phyloP scores from a whole-genome alignment of 2,888 invertebrate species.

The Pyrrhosoma nymphula region DNA sequence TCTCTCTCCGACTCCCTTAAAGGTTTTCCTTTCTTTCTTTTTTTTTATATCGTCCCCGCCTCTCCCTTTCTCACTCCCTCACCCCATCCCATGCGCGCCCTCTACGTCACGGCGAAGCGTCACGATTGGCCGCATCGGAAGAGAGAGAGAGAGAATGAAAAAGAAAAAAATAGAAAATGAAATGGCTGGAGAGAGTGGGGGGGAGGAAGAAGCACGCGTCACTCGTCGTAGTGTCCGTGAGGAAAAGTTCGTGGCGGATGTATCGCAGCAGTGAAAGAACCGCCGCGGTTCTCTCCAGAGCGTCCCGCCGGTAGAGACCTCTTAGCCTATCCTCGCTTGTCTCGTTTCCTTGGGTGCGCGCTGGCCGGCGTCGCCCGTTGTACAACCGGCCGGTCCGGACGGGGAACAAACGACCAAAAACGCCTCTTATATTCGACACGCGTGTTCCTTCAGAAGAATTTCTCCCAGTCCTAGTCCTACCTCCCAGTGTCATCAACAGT shows the following conservation, averaged over 20 bases:
- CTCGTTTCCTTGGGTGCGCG: not conserved
- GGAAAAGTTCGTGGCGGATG: not conserved
- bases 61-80: not conserved
- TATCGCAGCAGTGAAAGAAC: not conserved
- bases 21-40: no score
- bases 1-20: not conserved
- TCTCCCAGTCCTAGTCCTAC: not conserved
- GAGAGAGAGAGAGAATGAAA: not conserved
- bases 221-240: not conserved
- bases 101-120: slow-evolving; percentile 54
- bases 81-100: not conserved
- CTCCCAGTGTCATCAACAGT: not conserved
- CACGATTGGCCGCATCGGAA: slow-evolving; percentile 45
- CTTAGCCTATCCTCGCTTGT: not conserved
- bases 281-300: not conserved
- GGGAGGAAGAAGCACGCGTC: not conserved
- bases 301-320: not conserved
- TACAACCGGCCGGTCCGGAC: not conserved
- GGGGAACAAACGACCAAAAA: not conserved
- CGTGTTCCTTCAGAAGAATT: not conserved
- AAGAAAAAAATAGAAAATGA: not conserved
- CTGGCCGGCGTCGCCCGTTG: not conserved
- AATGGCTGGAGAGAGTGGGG: no score
- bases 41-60: not conserved
- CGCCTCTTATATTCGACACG: not conserved